phyloP scores from a whole-genome alignment of 2,113 vertebrate species.

The Bucco capensis region DNA sequence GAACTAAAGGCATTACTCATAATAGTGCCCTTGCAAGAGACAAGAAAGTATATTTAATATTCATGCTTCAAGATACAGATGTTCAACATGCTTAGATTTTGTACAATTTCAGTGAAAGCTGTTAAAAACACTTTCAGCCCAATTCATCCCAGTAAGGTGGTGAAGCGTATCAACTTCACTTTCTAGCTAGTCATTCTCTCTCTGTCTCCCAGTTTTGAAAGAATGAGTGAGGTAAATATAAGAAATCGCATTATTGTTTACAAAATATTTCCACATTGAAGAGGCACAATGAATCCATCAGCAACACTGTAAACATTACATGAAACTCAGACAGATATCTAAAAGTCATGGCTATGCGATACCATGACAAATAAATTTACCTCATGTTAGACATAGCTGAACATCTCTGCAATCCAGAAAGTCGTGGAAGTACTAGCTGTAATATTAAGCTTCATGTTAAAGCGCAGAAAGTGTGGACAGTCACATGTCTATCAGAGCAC shows the following conservation, averaged over 20 bases:
- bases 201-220: background rate
- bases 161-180: background rate
- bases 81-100: background rate
- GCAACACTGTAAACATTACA: background rate
- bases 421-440: background rate
- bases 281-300: background rate
- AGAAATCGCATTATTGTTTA: background rate
- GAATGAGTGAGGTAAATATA: background rate
- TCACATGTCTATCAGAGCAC: background rate
- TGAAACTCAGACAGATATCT: background rate
- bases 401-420: background rate
- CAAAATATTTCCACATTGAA: background rate
- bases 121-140: background rate
- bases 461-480: background rate
- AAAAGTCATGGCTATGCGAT: background rate
- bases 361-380: background rate
- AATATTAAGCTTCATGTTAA: background rate
- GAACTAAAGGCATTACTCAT: background rate
- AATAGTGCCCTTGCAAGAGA: constrained; percentile 11
- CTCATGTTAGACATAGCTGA: background rate
- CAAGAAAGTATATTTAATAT: background rate
- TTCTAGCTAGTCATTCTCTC: background rate
- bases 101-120: background rate
- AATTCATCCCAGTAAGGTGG: background rate
- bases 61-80: background rate